Base-by-base conservation (phyloP, 2,797 vertebrate species). In the Mormyrops boulengeri region DNA sequence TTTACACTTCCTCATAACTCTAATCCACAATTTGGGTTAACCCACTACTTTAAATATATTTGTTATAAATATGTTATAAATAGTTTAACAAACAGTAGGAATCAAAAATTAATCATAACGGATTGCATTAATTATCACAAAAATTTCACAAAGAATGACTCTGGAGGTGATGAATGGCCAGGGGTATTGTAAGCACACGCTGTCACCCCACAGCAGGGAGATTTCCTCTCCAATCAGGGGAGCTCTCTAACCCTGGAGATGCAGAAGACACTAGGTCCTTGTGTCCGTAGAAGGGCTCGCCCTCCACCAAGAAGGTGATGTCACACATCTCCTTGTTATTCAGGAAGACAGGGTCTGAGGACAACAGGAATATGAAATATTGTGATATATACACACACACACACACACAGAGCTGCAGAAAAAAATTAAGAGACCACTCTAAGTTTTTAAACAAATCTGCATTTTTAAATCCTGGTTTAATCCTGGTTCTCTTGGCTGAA, bases 311-410 rank as follows among this genome's bases (percentile, higher is more conserved):
- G 92, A 97, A 97, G 55, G 96, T 97, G 90, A 97, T 95, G 66
- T 97, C 96, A 14, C 96, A 97, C 96, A 97, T 97, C 90, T 97
- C 96, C 92, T 96, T 97, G 90, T 97, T 97, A 89, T 97, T 97
- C 66, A 97, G 96, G 93, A 97, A 97, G 91, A 97, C 96, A 26
- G 96, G 96, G 93, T 97, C 96, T 97, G 89, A 9, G 19, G 87
- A 53, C 19, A 66, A 5, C 14, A 88, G 44, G 52, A 89, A 57
- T 17, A 30, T 4, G 3, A 50, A 49, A 69, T 22, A 49, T 30
- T 77, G 38, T 77, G 17, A 60, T 22, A 60, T 4, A 47, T 6
- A 52, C 50, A 50, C 9, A 50, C 49, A 53, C 14, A 52, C 50
- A 52, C 11, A 52, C 52, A 52, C 50, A 53, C 52, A 17, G 3